Base-by-base conservation (phyloP, 1,140 invertebrate genomes). In the Penaeus indicus region DNA sequence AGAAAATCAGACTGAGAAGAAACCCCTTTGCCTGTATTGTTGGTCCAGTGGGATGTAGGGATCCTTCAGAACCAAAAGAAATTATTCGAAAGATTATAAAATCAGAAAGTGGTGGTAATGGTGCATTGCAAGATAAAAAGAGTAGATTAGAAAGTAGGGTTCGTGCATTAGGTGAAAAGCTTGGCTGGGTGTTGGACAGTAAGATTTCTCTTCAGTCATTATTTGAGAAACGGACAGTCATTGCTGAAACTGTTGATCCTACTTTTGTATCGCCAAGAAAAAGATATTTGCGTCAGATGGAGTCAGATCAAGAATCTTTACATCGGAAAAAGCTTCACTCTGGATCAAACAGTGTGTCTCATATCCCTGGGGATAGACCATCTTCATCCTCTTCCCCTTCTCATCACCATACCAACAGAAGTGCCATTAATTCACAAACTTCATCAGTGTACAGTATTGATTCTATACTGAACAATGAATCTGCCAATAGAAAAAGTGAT, bases 361-460 rank as follows among this genome's bases (percentile, higher is more conserved):
- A 88, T 13, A 78, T 42, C 18, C 42, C 87, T 18, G 87, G 81
- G n/a, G 87, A 88, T 32, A 84, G 79, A 64, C 60, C n/a, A 4
- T 88, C 86, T 83, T 85, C 88, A 19, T 79, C 84, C 27, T 85
- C 88, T 69, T 64, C 82, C 25, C 42, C 88, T 67, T 67, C 47
- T 64, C 13, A 83, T 80, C 63, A 47, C 32, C 78, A 54, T 54
- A 54, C 83, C 27, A 79, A 89, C 63, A 84, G 78, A 84, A 85
- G 83, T 81, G 88, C 83, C 83, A 85, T 85, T 80, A 89, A 79
- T 75, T 84, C 81, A 61, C 64, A 85, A 25, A 62, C 88, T 42
- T 79, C 88, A 11, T 89, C 88, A 27, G 88, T 85, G n/a, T 89
- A 89, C 64, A 89, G 88, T 69, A 89, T 89, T 72, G 88, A 89